Conservation (phyloP, 2,888 invertebrate species). For the Cosmia trapezina region DNA sequence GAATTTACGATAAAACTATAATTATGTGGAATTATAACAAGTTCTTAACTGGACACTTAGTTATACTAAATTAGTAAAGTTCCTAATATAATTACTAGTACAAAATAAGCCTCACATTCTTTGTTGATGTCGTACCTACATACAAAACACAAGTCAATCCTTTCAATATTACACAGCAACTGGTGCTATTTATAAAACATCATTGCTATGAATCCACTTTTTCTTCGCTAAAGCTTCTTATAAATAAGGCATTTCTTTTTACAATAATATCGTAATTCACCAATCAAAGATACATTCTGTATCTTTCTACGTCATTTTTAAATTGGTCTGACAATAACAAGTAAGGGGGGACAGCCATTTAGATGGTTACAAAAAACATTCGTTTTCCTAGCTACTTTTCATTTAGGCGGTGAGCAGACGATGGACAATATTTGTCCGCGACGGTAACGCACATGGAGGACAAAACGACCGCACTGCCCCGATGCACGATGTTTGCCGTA, state of each 20-base stretch:
- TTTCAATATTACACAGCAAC: constrained; percentile 49
- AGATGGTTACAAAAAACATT: constrained; percentile 34
- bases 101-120: constrained; percentile 60
- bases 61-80: constrained; percentile 51
- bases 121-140: constrained; percentile 37
- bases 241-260: constrained; percentile 68
- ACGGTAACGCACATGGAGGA: not conserved
- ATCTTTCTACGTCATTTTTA: constrained; percentile 55
- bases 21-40: constrained; percentile 63
- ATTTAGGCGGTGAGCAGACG: constrained; percentile 15
- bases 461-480: not conserved
- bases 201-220: constrained; percentile 45
- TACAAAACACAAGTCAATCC: constrained; percentile 49
- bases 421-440: not conserved
- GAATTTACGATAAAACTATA: constrained; percentile 55
- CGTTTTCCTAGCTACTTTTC: constrained; percentile 54
- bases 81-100: constrained; percentile 56
- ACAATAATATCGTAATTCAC: constrained; percentile 55
- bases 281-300: constrained; percentile 44
- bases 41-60: constrained; percentile 63
- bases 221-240: constrained; percentile 62
- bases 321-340: constrained; percentile 57
- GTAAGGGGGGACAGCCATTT: constrained; percentile 21
- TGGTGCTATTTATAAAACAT: constrained; percentile 47
- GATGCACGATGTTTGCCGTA: not conserved